Percentiles rank a stretch among this genome's conserved stretches.
phyloP scores from a whole-genome alignment of 2,797 vertebrate genomes.

The Scarus forsteni region DNA sequence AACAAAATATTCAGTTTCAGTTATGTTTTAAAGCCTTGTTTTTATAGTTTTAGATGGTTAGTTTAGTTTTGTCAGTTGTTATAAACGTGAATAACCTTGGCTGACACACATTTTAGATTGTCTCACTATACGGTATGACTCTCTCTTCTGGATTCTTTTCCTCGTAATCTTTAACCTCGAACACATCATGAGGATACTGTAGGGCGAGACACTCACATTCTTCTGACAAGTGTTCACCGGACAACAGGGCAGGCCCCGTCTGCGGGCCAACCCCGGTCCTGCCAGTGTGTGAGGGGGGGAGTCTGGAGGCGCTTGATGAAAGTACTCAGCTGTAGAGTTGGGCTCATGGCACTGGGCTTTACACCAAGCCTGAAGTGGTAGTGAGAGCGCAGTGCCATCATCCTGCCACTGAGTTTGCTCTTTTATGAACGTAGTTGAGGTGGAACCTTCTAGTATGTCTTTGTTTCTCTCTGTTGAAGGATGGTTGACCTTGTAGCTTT shows the following conservation, averaged over 20 bases:
- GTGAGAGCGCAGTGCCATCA: conserved; percentile 83
- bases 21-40: too few relatives aligned
- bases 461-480: conserved; percentile 64
- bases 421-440: conserved; percentile 80
- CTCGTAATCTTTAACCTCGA: conserved; percentile 1
- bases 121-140: not conserved
- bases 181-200: not conserved
- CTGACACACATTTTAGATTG: not conserved
- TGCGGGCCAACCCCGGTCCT: conserved; percentile 67
- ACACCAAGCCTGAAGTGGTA: conserved; percentile 58
- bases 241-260: conserved; percentile 55
- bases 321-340: conserved; percentile 83
- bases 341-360: conserved; percentile 86
- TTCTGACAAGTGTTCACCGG: conserved; percentile 65
- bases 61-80: too few relatives aligned
- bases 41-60: too few relatives aligned
- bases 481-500: conserved; percentile 74
- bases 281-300: conserved; percentile 85
- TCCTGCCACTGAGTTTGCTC: conserved; percentile 83
- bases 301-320: conserved; percentile 88
- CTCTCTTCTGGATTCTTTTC: not conserved
- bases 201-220: conserved; percentile 31
- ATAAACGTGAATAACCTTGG: too few relatives aligned
- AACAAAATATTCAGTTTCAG: too few relatives aligned
- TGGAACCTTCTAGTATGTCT: conserved; percentile 76